A percentile compares a stretch with the other conserved stretches of the same genome.
Evolutionary conservation across 2,113 vertebrate species (phyloP).

Genomic region (Pseudois nayaur): DNA sequence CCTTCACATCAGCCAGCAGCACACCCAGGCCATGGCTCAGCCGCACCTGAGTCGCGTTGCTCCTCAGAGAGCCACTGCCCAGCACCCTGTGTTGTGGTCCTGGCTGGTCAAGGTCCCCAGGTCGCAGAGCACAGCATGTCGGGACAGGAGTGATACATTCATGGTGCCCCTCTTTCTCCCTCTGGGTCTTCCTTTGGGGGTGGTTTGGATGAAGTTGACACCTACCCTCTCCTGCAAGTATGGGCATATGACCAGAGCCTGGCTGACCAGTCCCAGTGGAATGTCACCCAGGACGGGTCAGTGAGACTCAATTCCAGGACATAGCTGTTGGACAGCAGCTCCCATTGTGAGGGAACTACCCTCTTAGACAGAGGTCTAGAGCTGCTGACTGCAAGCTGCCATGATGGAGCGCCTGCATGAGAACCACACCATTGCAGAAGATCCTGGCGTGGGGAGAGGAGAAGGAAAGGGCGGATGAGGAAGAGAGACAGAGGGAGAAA

Average conservation of each 20-base stretch:
- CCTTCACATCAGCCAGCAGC: background rate
- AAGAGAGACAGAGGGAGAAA: background rate
- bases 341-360: rapidly evolving
- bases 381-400: background rate
- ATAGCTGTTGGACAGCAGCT: background rate
- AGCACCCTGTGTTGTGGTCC: rapidly evolving
- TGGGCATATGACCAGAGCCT: background rate
- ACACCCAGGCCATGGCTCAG: background rate
- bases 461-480: background rate
- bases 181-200: background rate
- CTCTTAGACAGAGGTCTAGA: background rate
- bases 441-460: background rate
- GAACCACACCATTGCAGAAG: background rate
- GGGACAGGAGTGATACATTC: background rate
- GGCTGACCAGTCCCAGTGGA: background rate
- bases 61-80: background rate
- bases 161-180: background rate
- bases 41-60: rapidly evolving
- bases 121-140: background rate
- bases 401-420: background rate
- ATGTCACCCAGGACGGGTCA: background rate
- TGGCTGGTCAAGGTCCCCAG: background rate
- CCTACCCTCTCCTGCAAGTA: background rate
- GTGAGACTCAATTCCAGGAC: background rate
- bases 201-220: background rate